phyloP scores from a whole-genome alignment of 2,888 invertebrate species.

The Hanleya hanleyi region DNA sequence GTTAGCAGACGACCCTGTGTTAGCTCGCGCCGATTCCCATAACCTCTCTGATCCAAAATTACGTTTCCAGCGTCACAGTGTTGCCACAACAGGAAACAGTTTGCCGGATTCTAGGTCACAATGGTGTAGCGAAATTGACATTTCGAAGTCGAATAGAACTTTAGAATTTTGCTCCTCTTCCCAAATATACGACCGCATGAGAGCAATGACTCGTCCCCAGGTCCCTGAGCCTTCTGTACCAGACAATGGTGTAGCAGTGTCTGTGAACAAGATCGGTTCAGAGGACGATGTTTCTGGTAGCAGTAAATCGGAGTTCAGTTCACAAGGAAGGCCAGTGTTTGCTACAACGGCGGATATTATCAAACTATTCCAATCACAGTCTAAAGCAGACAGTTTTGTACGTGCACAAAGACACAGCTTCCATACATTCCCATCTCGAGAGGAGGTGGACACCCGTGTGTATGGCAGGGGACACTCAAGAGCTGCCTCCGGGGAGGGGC shows the following conservation, averaged over 20 bases:
- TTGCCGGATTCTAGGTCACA: not conserved
- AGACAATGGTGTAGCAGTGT: not conserved
- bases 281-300: not conserved
- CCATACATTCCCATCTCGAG: not conserved
- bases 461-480: too few species aligned
- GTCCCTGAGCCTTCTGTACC: too few species aligned
- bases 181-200: not conserved
- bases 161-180: not conserved
- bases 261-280: not conserved
- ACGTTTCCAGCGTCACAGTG: not conserved
- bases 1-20: not conserved
- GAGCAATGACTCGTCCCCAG: not conserved
- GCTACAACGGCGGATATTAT: not conserved
- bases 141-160: not conserved
- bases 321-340: not conserved
- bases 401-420: conserved; percentile 1
- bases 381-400: not conserved
- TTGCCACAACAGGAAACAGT: not conserved
- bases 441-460: too few species aligned
- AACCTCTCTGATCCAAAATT: not conserved
- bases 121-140: not conserved
- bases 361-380: not conserved
- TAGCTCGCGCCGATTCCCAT: too few species aligned
- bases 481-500: too few species aligned
- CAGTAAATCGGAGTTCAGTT: not conserved